Evolutionary conservation across 2,113 vertebrate genomes (phyloP), one percentile per base, ranked within the genome.

Genomic region (Seriola aureovittata): DNA sequence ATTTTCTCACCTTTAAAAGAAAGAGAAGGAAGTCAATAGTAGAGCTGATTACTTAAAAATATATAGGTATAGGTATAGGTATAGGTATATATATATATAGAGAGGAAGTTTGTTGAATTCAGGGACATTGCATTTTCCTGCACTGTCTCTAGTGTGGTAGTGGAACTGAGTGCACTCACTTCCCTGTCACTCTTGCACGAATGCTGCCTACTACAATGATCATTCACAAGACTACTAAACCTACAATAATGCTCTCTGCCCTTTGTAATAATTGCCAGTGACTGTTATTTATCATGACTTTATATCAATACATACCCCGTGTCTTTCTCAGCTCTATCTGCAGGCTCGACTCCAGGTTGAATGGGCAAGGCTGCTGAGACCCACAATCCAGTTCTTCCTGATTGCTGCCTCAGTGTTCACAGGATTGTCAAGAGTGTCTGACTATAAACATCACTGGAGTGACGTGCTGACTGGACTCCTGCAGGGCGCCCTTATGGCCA

Each of bases 381-480:
- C 98, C 57, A 99, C 97, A 0, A 13, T 97, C 34, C 98, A 99
- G 40, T 99, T 99, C 85, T 97, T 96, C 87, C 96, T 99, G 50
- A 93, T 99, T 17, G 94, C 98, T 1, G 86, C 96, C 6, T 94
- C 98, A 0, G 93, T 99, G 70, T 99, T 96, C 0, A 99, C 99
- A 1, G 98, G 98, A 17, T 92, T 99, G n/a, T 99, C 98, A 0
- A 95, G 98, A 63, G 95, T 99, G 60, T 99, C 98, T 0, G 98
- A 99, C 75, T 99, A 99, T 82, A 99, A 99, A 90, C 98, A 99
- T 82, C 98, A 99, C 55, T 99, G 97, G 97, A 98, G 98, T 6
- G 98, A 99, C 32, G 98, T 99, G 68, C 87, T 99, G 90, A 95
- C 93, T 0, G 98, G 98, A 9, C 96, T 99, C 36, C 88, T 97